A percentile compares a stretch with the other conserved stretches of the same genome.
Conservation (phyloP, 2,113 vertebrate genomes). For the Sorex fumeus region DNA sequence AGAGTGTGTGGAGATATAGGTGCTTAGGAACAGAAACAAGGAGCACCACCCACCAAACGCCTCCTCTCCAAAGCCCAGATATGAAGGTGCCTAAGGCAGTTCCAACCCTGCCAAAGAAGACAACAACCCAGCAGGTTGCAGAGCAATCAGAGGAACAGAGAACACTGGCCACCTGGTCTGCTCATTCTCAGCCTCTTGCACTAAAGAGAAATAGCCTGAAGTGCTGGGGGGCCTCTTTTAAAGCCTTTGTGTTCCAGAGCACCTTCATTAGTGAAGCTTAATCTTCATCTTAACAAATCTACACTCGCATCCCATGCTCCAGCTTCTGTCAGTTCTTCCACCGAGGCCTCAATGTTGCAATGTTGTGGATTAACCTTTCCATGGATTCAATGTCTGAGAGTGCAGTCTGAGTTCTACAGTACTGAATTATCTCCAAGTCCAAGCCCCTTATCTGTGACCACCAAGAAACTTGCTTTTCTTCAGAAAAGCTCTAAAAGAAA, state of each 20-base stretch:
- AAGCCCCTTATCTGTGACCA: background rate
- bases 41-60: background rate
- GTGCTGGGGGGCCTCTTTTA: background rate
- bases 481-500: conserved; percentile 24
- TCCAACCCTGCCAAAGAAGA: background rate
- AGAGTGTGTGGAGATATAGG: background rate
- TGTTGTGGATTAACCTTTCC: background rate
- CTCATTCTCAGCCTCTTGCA: background rate
- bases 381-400: background rate
- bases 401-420: too few species aligned
- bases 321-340: background rate
- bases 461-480: background rate
- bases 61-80: background rate
- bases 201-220: background rate
- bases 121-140: background rate
- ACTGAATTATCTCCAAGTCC: background rate
- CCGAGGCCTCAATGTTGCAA: background rate
- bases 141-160: background rate
- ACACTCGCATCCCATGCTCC: background rate
- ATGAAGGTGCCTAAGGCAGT: background rate
- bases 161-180: fast-evolving
- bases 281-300: background rate
- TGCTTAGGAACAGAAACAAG: background rate
- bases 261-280: background rate
- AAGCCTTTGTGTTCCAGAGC: background rate